Base-by-base conservation (phyloP, 2,113 vertebrate species). In the Sapayoa aenigma region DNA sequence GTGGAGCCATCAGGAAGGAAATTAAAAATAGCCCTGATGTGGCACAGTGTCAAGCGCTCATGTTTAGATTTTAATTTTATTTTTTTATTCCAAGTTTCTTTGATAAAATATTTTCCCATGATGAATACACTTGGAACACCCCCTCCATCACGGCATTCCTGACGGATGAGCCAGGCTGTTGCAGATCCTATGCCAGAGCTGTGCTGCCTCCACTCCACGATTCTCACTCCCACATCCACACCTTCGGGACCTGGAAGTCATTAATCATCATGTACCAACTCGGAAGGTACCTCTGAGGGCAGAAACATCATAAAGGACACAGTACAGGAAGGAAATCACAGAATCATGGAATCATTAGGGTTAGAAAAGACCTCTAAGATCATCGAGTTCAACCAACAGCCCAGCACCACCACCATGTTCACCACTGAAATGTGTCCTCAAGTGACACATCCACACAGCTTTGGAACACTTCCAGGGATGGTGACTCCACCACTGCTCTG, bases 101-200 rank as follows among this genome's bases (percentile, higher is more conserved):
- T 97, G 97, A 97, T 98, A 98, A 97, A 97, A 83, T 97, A 97
- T 95, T 98, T 98, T 98, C 98, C 97, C 98, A 98, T 95, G 97
- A 96, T 89, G 94, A 96, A 94, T 63, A 59, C 84, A 84, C 75
- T 96, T 93, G 94, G 97, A 97, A 96, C 7, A 22, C 94, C 95
- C 95, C 82, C 79, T 94, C 80, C 73, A 35, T 46, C 67, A 3
- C 13, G 24, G 88, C 78, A 80, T 94, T 93, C 94, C 80, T 80
- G 75, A 91, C 0, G 14, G 95, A 89, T 89, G 68, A 75, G 66
- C 86, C 62, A 89, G 85, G 80, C 87, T 67, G 56, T 25, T 9
- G 13, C 53, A 31, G 59, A 76, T 37, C 67, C 33, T 72, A n/a
- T 77, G 89, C 66, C 76, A 25, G 89, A 87, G 92, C 56, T 53